Percentiles rank a stretch among this genome's conserved stretches.
Conservation (phyloP, 2,113 vertebrate species). For the Rutilus rutilus region DNA sequence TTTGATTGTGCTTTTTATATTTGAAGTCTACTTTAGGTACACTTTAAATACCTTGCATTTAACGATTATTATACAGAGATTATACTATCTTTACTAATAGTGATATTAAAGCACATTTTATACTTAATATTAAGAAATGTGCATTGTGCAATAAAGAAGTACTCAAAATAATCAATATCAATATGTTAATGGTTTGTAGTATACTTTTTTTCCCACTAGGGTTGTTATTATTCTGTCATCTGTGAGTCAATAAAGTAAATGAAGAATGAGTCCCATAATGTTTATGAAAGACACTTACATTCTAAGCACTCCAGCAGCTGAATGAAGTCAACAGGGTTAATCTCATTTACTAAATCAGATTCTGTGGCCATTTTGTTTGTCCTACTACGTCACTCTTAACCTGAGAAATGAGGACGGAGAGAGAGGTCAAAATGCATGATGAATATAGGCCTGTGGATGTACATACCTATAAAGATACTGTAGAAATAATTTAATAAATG, state of each 20-base stretch:
- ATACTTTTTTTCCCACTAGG: too few relatives aligned
- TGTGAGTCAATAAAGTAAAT: background rate
- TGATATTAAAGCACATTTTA: too few relatives aligned
- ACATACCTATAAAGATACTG: background rate
- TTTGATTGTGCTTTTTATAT: too few relatives aligned
- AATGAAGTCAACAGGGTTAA: slow-evolving; percentile 86
- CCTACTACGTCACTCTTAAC: background rate
- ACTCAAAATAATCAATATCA: too few relatives aligned
- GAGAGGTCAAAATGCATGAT: background rate
- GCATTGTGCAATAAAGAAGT: too few relatives aligned
- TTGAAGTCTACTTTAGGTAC: too few relatives aligned
- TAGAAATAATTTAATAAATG: too few relatives aligned
- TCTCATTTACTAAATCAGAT: slow-evolving; percentile 34
- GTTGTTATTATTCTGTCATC: background rate
- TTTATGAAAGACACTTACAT: slow-evolving; percentile 72
- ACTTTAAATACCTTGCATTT: too few relatives aligned
- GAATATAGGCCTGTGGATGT: background rate
- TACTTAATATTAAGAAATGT: too few relatives aligned
- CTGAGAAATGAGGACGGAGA: background rate
- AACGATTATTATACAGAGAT: too few relatives aligned
- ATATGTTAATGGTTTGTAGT: too few relatives aligned
- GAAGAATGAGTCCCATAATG: background rate
- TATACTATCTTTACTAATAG: too few relatives aligned
- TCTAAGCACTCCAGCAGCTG: slow-evolving; percentile 90
- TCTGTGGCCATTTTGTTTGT: slow-evolving; percentile 18